Evolutionary conservation across 2,113 vertebrate species (phyloP).

Genomic region (Myiopsitta monachus): DNA sequence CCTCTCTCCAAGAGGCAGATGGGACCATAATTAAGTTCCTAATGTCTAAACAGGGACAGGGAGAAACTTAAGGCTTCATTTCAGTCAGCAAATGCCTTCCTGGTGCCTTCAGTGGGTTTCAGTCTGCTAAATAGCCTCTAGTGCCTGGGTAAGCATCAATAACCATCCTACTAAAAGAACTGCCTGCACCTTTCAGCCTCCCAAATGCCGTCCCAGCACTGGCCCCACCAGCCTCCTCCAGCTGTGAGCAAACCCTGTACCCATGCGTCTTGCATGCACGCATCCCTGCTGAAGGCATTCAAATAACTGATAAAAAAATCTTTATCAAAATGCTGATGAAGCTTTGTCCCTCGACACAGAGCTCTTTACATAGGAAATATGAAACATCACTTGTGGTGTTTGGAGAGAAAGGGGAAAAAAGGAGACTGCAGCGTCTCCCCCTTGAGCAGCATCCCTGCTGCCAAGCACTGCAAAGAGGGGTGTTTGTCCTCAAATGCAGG

Average conservation of each 20-base stretch:
- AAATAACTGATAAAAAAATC: not conserved
- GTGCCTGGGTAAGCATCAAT: not conserved
- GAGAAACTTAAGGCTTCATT: not conserved
- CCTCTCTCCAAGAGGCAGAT: not conserved
- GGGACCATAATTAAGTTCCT: not conserved
- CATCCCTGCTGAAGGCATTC: not conserved
- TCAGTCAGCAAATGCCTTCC: not conserved
- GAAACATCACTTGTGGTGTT: not conserved
- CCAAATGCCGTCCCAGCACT: not conserved
- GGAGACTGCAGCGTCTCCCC: not conserved
- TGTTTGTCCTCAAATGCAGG: not conserved
- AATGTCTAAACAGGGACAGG: not conserved
- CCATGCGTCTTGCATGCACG: accelerated
- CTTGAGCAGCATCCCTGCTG: not conserved
- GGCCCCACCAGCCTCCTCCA: not conserved
- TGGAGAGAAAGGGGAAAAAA: not conserved
- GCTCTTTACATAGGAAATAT: not conserved
- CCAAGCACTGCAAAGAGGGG: not conserved
- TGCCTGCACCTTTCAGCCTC: not conserved
- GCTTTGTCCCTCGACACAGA: not conserved
- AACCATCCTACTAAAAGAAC: not conserved
- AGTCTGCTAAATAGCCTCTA: not conserved
- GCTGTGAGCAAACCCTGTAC: not conserved
- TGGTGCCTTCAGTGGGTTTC: not conserved
- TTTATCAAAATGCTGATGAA: not conserved